Evolutionary conservation across 92 coral and sea anemone species (phyloP), one percentile per base, ranked within the genome.

Genomic region (Pocillopora grandis): DNA sequence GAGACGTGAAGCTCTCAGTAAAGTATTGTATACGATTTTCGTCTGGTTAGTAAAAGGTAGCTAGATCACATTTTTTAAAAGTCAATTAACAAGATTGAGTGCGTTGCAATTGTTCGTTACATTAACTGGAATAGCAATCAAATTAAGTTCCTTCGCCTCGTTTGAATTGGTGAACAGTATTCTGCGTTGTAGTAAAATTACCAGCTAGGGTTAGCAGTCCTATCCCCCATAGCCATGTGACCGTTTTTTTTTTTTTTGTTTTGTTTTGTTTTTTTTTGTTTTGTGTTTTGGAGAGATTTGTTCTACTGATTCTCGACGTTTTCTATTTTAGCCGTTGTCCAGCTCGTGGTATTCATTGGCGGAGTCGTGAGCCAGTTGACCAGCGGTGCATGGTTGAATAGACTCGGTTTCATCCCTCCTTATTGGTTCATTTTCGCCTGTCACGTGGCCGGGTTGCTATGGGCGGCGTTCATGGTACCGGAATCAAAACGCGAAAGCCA

Each of bases 351-450:
- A 20, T 82, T 93, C 42, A 19, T 87, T 71, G 97, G 97, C 21
- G 97, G 97, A 5, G 90, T 92, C 19, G 84, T 93, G 63, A 93
- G 97, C 84, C 97, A 93, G 67, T 12, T 91, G 83, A 89, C 97
- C 81, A 93, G 94, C 76, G 97, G 97, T 70, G 76, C 83, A 12
- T 93, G 94, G 94, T 75, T 93, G 18, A 84, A 74, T 62, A 80
- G 42, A 33, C 85, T 87, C 68, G 93, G 93, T 17, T 93, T 93
- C 90, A 91, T 87, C 36, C 87, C 93, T 17, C 97, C 97, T 1
- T 93, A 89, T 42, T 93, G 97, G 97, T 93, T 91, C 72, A 89
- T 93, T 55, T 36, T 91, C 23, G 92, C 97, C 37, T 93, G 95
- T 75, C 85, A 89, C 86, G 18, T 87, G 57, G 87, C 84, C 52